Evolutionary conservation across 2,113 vertebrate species (phyloP).

Genomic region (Chionomys nivalis): DNA sequence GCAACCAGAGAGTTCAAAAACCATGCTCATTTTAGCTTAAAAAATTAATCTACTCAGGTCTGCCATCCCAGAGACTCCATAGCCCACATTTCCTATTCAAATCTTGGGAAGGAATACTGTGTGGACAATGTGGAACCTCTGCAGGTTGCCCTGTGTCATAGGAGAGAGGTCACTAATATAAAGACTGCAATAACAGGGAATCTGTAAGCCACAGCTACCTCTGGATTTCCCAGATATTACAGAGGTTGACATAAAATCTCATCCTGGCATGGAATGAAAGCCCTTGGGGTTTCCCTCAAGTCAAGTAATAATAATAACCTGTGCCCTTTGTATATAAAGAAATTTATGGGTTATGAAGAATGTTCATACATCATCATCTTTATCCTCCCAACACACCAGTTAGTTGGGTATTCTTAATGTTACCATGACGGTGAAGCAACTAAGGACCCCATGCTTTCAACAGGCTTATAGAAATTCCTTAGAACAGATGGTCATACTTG

Average conservation of each 20-base stretch:
- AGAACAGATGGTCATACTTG: background rate
- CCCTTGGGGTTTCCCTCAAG: background rate
- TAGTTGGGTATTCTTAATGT: conserved; percentile 25
- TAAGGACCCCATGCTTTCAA: conserved; percentile 17
- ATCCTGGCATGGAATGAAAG: conserved; percentile 40
- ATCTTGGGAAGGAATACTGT: background rate
- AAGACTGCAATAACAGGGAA: background rate
- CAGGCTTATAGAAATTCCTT: background rate
- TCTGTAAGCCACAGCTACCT: conserved; percentile 14
- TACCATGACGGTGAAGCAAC: conserved; percentile 12
- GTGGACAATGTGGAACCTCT: background rate
- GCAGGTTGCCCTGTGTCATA: background rate
- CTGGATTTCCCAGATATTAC: conserved; percentile 22
- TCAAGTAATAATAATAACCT: conserved; percentile 56
- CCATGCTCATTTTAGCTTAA: background rate
- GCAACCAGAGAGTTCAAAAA: background rate
- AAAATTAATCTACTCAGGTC: background rate
- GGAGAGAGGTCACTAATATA: conserved; percentile 7
- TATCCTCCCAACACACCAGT: conserved; percentile 19
- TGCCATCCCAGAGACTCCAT: background rate
- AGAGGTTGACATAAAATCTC: conserved; percentile 48
- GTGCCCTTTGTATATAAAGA: background rate
- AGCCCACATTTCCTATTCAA: background rate
- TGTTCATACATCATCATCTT: conserved; percentile 48
- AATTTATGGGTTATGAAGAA: conserved; percentile 44